These are phyloP conservation scores for Hippolais icterina DNA, from an alignment of 2,113 vertebrate genomes.

Conservation along the genomic window DNA sequence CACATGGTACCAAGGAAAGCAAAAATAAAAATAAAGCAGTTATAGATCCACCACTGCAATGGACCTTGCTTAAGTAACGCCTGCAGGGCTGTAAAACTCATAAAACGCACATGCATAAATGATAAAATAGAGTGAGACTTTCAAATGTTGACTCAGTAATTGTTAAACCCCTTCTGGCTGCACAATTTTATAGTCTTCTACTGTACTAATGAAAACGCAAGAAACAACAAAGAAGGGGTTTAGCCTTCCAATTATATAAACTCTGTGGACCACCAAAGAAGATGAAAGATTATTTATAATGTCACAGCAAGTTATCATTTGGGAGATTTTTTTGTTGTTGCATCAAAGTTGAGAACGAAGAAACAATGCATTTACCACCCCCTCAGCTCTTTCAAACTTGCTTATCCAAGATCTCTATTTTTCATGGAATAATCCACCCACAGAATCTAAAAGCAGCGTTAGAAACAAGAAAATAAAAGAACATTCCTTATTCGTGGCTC, in stretches of 20 bases:
- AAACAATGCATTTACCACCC: slow-evolving; percentile 48
- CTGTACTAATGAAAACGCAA: slow-evolving; percentile 69
- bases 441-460: slow-evolving; percentile 26
- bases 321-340: slow-evolving; percentile 45
- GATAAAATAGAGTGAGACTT: slow-evolving; percentile 69
- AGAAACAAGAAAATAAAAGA: slow-evolving; percentile 20
- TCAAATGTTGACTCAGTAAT: slow-evolving; percentile 70
- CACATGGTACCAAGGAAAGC: background rate
- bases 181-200: slow-evolving; percentile 72
- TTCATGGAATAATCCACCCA: slow-evolving; percentile 37
- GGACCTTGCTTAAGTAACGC: slow-evolving; percentile 44
- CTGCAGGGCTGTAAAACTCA: slow-evolving; percentile 63
- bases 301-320: slow-evolving; percentile 67
- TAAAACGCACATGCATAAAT: slow-evolving; percentile 72
- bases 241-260: slow-evolving; percentile 69
- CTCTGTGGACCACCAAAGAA: slow-evolving; percentile 73
- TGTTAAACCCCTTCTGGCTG: slow-evolving; percentile 69
- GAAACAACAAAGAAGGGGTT: slow-evolving; percentile 64
- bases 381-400: slow-evolving; percentile 22
- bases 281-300: slow-evolving; percentile 73
- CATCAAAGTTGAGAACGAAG: slow-evolving; percentile 60
- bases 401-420: slow-evolving; percentile 46
- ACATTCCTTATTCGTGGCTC: background rate
- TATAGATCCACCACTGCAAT: slow-evolving; percentile 45
- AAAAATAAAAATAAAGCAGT: slow-evolving; percentile 6